Evolutionary conservation across 1,140 invertebrate species (phyloP).

Genomic region (Halyomorpha halys): DNA sequence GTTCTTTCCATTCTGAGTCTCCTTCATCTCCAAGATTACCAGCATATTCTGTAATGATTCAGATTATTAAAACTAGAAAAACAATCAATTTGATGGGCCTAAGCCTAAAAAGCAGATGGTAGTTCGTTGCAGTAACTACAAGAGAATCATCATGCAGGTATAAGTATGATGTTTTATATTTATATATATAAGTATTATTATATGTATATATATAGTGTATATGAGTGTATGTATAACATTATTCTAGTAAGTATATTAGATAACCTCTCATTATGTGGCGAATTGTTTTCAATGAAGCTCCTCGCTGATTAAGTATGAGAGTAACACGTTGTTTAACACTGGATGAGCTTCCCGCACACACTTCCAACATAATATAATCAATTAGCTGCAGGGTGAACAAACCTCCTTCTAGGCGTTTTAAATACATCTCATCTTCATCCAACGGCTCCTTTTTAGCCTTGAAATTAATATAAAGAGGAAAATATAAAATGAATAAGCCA

Average conservation of each 20-base stretch:
- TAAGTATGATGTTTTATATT: no score
- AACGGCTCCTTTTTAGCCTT: constrained; percentile 37
- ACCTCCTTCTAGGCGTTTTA: constrained; percentile 80
- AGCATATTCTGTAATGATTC: constrained; percentile 66
- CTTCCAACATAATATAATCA: constrained; percentile 90
- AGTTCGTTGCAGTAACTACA: no score
- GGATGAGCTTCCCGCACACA: constrained; percentile 62
- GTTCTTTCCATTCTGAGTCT: constrained; percentile 68
- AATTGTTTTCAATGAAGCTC: constrained; percentile 88
- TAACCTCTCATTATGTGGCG: constrained; percentile 84
- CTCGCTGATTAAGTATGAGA: constrained; percentile 77
- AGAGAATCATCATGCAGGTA: no score
- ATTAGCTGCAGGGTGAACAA: constrained; percentile 92
- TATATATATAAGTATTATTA: no score
- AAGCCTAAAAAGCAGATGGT: no score
- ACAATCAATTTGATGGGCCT: no score
- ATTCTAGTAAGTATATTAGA: neutral
- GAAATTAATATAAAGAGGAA: constrained; percentile 28
- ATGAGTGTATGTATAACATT: no score
- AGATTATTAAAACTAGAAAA: neutral
- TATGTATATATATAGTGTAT: no score
- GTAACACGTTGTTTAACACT: constrained; percentile 79
- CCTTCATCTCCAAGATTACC: constrained; percentile 86
- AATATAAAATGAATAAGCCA: no score
- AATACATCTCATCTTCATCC: constrained; percentile 74